phyloP scores from a whole-genome alignment of 2,113 vertebrate species.

The Odocoileus virginianus region DNA sequence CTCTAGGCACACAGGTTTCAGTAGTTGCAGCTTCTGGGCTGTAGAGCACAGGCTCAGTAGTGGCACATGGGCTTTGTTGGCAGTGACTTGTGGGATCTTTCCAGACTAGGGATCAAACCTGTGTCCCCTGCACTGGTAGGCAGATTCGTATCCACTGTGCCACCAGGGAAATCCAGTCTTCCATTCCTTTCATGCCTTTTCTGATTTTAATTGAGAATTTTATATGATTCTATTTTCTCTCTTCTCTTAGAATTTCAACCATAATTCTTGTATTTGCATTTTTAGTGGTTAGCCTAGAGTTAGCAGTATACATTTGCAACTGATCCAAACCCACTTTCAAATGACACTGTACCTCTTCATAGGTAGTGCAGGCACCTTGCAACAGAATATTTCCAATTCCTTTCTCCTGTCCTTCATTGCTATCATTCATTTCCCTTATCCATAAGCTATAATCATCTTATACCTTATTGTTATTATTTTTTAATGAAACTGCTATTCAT shows the following conservation, averaged over 20 bases:
- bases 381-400: background rate
- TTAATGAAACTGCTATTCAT: background rate
- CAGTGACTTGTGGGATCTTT: background rate
- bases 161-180: background rate
- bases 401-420: background rate
- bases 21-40: background rate
- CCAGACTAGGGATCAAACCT: background rate
- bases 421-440: background rate
- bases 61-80: background rate
- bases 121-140: background rate
- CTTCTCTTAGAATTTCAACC: background rate
- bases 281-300: background rate
- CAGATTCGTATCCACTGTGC: background rate
- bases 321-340: background rate
- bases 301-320: background rate
- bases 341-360: background rate
- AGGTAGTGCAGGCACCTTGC: background rate
- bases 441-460: background rate
- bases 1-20: background rate
- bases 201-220: constrained; percentile 6
- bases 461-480: background rate
- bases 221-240: background rate
- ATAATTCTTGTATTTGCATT: background rate
- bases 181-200: background rate
- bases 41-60: background rate